Conservation (phyloP, 2,888 invertebrate species). For the Melolontha melolontha region DNA sequence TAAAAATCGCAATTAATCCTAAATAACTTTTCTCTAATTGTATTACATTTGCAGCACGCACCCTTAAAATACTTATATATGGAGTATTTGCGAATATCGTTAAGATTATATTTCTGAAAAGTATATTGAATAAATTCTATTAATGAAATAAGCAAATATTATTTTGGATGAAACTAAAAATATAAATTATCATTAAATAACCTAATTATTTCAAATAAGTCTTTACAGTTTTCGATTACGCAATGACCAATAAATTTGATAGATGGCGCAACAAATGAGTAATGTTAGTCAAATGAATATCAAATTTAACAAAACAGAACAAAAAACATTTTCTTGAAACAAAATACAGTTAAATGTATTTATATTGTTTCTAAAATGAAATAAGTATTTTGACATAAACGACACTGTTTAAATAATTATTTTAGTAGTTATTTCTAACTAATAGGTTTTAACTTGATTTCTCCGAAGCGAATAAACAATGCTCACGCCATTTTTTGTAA, state of each 20-base stretch:
- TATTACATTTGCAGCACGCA: too few species aligned
- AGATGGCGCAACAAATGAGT: slow-evolving; percentile 23
- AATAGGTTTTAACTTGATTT: slow-evolving; percentile 15
- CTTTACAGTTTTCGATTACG: neutral
- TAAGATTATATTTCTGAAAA: too few species aligned
- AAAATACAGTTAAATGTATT: slow-evolving; percentile 13
- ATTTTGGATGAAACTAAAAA: neutral
- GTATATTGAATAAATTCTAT: too few species aligned
- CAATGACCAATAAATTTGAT: neutral
- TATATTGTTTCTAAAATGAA: too few species aligned
- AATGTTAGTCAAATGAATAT: slow-evolving; percentile 36
- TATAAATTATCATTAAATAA: neutral
- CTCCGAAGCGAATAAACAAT: slow-evolving; percentile 30
- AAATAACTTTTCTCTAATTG: too few species aligned
- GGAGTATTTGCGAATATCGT: too few species aligned
- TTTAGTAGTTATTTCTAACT: neutral
- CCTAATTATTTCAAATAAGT: neutral
- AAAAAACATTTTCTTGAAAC: slow-evolving; percentile 21
- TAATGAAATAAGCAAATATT: neutral
- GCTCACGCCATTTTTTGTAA: slow-evolving; percentile 41
- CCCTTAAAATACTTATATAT: too few species aligned
- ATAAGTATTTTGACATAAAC: too few species aligned
- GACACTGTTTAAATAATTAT: slow-evolving; percentile 18
- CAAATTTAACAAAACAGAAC: slow-evolving; percentile 23
- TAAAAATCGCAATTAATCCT: too few species aligned